These are phyloP conservation scores for Dynastes hyllus DNA, from an alignment of 2,888 invertebrate genomes.

Conservation along the genomic window DNA sequence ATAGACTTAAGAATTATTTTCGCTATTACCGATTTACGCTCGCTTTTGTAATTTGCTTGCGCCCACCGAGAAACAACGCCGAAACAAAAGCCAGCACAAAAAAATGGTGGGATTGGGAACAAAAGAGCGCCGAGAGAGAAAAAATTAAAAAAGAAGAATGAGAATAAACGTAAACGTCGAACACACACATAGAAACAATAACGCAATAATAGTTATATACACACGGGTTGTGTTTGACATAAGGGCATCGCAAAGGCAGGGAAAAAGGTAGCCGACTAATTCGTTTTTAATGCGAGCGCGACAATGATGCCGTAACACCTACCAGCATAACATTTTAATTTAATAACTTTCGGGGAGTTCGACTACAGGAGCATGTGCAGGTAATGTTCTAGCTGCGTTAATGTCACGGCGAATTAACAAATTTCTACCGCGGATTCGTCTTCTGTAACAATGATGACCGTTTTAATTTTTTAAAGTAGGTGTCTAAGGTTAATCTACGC, in stretches of 20 bases:
- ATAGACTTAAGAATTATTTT: background rate
- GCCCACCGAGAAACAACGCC: background rate
- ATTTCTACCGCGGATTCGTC: conserved; percentile 49
- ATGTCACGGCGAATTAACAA: conserved; percentile 53
- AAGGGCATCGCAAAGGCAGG: conserved; percentile 17
- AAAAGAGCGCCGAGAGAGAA: background rate
- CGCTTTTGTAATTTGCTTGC: background rate
- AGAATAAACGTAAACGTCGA: background rate
- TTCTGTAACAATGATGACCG: conserved; percentile 38
- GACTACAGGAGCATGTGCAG: conserved; percentile 28
- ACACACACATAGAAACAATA: conserved; percentile 1
- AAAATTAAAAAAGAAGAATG: background rate
- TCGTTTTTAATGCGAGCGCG: conserved; percentile 70
- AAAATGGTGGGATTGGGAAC: background rate
- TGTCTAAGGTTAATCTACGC: conserved; percentile 7
- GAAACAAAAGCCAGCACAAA: background rate
- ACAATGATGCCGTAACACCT: conserved; percentile 71
- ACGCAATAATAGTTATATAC: no score
- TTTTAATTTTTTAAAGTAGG: conserved; percentile 22
- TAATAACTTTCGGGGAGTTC: conserved; percentile 65
- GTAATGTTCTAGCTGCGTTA: conserved; percentile 30
- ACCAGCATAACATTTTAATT: conserved; percentile 70
- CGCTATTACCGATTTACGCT: background rate
- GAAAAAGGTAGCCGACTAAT: conserved; percentile 62
- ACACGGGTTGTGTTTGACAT: background rate